Evolutionary conservation across 2,888 invertebrate genomes (phyloP), one percentile per base, ranked within the genome.

Genomic region (Sicus ferrugineus): DNA sequence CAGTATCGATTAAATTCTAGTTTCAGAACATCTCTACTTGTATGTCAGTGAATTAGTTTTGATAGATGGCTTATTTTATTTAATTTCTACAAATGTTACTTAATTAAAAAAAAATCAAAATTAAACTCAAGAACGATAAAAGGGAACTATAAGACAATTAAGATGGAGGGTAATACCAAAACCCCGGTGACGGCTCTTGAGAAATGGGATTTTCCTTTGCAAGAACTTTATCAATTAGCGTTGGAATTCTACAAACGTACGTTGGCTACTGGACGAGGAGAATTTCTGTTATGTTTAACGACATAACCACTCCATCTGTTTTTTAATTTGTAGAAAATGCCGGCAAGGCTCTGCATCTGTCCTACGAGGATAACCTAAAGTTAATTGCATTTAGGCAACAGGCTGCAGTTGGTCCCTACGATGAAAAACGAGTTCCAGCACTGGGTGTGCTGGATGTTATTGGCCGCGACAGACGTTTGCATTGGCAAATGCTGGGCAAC

Each of bases 381-480:
- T 86, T 98, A 73, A 93, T 97, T 21, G 97, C 97, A 1, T 94
- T 93, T 80, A 95, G 94, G 11, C 95, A 97, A 81, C 98, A 98
- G 88, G 93, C 94, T 9, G 89, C 89, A 14, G 92, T 96, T 85
- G 98, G 98, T 0, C 91, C 93, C 63, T 90, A 92, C 78, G 89
- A 92, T 74, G 86, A 91, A 1, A 91, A 90, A 64, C 89, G 90
- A 65, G 89, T 89, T 6, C 91, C 95, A 56, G 94, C 94, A 16
- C 87, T 97, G 63, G 98, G 98, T 26, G 95, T 97, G 1, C 86
- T 98, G 46, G 97, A 98, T 87, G 94, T 98, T 1, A 96, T 98
- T 75, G 98, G 98, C 1, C 91, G 92, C 80, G 97, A 98, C 81
- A 88, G 98, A 72, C 89, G 95, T 78, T 87, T 95, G 75, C 97